Percentiles rank a stretch among this genome's conserved stretches.
Evolutionary conservation across 2,797 vertebrate genomes (phyloP).

Genomic region (Poecile montanus): DNA sequence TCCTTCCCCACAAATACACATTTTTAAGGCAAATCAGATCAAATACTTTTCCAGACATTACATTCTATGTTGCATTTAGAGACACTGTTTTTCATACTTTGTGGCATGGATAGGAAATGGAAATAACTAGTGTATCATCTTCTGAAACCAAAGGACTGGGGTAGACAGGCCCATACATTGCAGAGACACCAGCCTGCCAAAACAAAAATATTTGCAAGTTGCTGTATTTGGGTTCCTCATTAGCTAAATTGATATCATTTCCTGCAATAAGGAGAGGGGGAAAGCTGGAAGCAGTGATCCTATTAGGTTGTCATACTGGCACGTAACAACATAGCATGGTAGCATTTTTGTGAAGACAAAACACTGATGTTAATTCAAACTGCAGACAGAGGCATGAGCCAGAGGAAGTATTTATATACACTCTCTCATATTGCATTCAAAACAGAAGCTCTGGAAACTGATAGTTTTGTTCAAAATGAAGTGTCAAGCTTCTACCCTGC

Average conservation of each 20-base stretch:
- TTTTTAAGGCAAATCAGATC: neutral
- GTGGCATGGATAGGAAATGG: neutral
- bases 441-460: neutral
- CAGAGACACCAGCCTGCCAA: neutral
- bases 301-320: neutral
- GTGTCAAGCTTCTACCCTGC: neutral
- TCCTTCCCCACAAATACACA: neutral
- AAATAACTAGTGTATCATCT: neutral
- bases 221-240: conserved; percentile 8
- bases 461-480: conserved; percentile 22
- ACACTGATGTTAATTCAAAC: conserved; percentile 19
- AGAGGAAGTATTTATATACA: neutral
- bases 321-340: neutral
- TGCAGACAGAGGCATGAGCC: conserved; percentile 23
- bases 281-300: conserved; percentile 2
- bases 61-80: neutral
- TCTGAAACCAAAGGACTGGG: neutral
- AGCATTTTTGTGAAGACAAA: conserved; percentile 23
- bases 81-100: neutral
- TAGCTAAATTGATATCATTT: conserved; percentile 5
- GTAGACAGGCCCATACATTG: neutral
- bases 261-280: neutral
- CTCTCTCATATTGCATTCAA: neutral
- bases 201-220: conserved; percentile 4
- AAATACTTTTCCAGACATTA: neutral